Evolutionary conservation across 2,797 vertebrate genomes (phyloP), one percentile per base, ranked within the genome.

Genomic region (Champsocephalus esox): DNA sequence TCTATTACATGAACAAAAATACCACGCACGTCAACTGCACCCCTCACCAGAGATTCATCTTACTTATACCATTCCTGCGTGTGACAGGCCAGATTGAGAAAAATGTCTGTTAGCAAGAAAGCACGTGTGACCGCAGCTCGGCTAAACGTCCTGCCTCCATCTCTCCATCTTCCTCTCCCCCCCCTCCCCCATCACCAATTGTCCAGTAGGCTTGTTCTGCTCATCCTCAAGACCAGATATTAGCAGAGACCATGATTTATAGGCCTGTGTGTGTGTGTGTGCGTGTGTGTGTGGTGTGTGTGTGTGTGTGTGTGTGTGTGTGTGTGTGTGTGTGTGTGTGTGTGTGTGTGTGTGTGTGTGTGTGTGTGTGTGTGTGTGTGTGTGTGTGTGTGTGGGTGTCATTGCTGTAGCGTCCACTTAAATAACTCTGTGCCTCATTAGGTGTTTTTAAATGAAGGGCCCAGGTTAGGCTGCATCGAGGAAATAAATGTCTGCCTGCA

Each of bases 11-110:
- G 89, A 93, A 84, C 73, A 92, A 94, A 75, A 92, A 94, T 92
- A 88, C 76, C 79, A 81, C 46, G 3, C 71, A 88, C 84, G 86
- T 91, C 91, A 89, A 90, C 90, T 89, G 85, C 77, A 85, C 88
- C 79, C 86, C 75, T 66, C 84, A 70, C 73, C 73, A 79, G 41
- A 88, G 80, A 95, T 94, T 92, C 90, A 93, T 95, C 92, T 94
- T 93, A 85, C 66, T 93, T 91, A 90, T 80, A 87, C 86, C 81
- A 67, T 86, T 85, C 75, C 73, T 68, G 57, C 41, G 32, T 49
- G 66, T 92, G 92, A 94, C 93, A 92, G 90, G 77, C 70, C 78
- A 88, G 92, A 95, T 94, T 92, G 92, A 94, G 92, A 94, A 93
- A 94, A 95, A 95, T 94, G 88, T 88, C 82, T 79, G 85, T 85